Evolutionary conservation across 2,113 vertebrate species (phyloP), one percentile per base, ranked within the genome.

Genomic region (Bos taurus): DNA sequence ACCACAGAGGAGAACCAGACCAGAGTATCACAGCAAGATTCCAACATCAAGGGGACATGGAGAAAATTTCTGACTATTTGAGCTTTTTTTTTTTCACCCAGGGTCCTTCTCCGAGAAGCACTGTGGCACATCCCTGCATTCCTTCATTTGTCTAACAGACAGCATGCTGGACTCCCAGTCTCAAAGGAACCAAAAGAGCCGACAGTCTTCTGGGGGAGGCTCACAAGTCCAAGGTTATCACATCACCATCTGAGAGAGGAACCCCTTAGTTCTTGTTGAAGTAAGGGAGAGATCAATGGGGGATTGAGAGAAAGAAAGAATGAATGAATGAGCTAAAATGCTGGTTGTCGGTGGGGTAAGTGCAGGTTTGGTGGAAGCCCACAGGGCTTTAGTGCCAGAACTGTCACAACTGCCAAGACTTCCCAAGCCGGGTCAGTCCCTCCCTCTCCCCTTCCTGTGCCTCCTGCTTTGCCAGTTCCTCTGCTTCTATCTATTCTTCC

Each of bases 61-160:
- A 57, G n/a, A 25, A 15, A 60, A 21, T 14, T 52, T 33, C 67
- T 56, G 26, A 26, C 7, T 0, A 3, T 6, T 2, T 0, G 57
- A 56, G 28, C 10, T 60, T n/a, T 23, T 33, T 28, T 48, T 46
- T 46, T 46, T 46, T 6, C 28, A 21, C 48, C 9, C 23, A 14
- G 23, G 71, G 6, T 30, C 56, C 46, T 67, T 25, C 54, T 9
- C 21, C 0, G 7, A 28, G 57, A 16, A 25, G 36, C 28, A 2
- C 3, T 6, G 0, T 0, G 9, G 5, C 7, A 6, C 7, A 1
- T 4, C 14, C 7, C 59, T 2, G 21, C 17, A 6, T 8, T 4
- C 54, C 16, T 14, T 26, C 54, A 12, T 25, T 43, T 54, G 50
- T 28, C 83, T 46, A 26, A 48, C 1, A 11, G 40, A 57, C 16